Conservation (phyloP, 2,888 invertebrate genomes). For the Drosophila buzzatii region DNA sequence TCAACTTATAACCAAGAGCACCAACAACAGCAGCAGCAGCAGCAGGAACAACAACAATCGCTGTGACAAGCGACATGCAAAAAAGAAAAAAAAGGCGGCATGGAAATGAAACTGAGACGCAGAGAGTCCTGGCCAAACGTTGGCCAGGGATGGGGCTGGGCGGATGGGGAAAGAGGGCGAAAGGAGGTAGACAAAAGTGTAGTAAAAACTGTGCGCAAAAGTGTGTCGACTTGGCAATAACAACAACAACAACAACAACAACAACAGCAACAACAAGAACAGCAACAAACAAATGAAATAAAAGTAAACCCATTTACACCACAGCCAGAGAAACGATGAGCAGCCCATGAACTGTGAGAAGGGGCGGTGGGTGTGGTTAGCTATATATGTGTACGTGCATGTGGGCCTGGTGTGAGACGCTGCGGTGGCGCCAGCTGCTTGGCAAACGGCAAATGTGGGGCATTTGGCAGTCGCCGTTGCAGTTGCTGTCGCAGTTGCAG, state of each 20-base stretch:
- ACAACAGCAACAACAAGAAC: conserved; percentile 36
- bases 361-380: conserved; percentile 1
- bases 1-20: conserved; percentile 54
- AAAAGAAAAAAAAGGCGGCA: conserved; percentile 18
- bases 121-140: conserved; percentile 17
- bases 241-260: conserved; percentile 40
- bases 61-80: conserved; percentile 59
- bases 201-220: conserved; percentile 73
- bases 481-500: conserved; percentile 32
- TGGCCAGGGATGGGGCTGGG: background rate
- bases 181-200: conserved; percentile 63
- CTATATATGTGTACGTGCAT: background rate
- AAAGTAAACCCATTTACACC: conserved; percentile 81
- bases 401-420: conserved; percentile 16
- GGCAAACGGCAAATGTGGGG: conserved; percentile 74
- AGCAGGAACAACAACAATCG: conserved; percentile 25
- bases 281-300: conserved; percentile 71
- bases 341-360: conserved; percentile 14
- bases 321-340: conserved; percentile 54
- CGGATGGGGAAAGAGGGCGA: conserved; percentile 17
- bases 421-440: conserved; percentile 58
- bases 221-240: conserved; percentile 76
- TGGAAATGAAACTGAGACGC: conserved; percentile 29
- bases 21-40: conserved; percentile 30
- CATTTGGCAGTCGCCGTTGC: conserved; percentile 69